Conservation (phyloP, 2,888 invertebrate genomes). For the Agonopterix arenella region DNA sequence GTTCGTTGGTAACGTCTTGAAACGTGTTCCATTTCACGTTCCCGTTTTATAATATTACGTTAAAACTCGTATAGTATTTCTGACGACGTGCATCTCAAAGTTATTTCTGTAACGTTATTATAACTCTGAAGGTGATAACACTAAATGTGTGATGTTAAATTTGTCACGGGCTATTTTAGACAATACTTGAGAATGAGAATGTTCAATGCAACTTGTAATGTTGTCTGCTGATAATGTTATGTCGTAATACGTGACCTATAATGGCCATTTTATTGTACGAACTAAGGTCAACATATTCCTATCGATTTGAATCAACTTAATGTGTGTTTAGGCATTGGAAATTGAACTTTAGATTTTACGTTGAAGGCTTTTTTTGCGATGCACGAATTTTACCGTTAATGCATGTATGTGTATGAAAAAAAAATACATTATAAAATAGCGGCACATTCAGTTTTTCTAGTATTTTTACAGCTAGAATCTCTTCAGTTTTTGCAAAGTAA, state of each 20-base stretch:
- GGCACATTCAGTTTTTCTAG: constrained; percentile 23
- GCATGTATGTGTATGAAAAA: constrained; percentile 39
- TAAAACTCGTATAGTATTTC: constrained; percentile 51
- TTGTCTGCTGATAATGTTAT: constrained; percentile 10
- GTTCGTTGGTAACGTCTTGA: constrained; percentile 15
- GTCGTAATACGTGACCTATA: neutral
- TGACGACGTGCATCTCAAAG: constrained; percentile 44
- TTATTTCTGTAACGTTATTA: constrained; percentile 61
- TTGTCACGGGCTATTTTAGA: constrained; percentile 61
- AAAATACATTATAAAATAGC: constrained; percentile 29
- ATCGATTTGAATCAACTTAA: neutral
- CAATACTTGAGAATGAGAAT: constrained; percentile 33
- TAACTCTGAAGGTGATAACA: constrained; percentile 65
- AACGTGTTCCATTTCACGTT: constrained; percentile 38
- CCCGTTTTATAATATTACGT: constrained; percentile 39
- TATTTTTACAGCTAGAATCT: constrained; percentile 49
- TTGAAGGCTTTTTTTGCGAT: constrained; percentile 18
- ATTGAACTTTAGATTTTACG: neutral
- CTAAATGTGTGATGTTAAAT: constrained; percentile 55
- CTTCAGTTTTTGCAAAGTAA: constrained; percentile 19
- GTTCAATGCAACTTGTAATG: constrained; percentile 53
- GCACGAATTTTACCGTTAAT: constrained; percentile 33
- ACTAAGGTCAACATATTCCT: neutral
- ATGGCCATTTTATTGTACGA: neutral
- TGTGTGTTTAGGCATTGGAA: neutral